Base-by-base conservation (phyloP, 2,888 invertebrate species). In the Orgyia antiqua region DNA sequence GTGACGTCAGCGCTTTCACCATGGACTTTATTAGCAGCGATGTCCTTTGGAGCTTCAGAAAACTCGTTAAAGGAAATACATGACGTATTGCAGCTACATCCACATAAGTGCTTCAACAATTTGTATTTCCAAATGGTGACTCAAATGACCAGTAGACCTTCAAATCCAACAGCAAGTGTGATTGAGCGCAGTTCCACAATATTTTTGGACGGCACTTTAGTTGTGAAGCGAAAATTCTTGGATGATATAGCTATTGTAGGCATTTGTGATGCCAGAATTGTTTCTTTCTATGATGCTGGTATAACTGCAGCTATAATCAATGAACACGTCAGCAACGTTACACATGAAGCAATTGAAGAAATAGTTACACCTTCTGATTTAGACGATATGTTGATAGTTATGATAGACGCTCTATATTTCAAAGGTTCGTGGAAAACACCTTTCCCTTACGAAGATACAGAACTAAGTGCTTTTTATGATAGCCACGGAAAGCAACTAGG, bases 381-480 rank as follows among this genome's bases (percentile, higher is more conserved):
- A 7, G 51, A 61, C 3, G 57, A 58, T 0, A 58, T 66, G 1
- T 33, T 45, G 0, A 21, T 77, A 1, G 42, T 79, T 1, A 55
- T 80, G 31, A 49, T 80, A 3, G 84, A 84, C 29, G 75, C 75
- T 2, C 33, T 83, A 19, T 78, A 68, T 36, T 84, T 83, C 45
- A 78, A 75, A 53, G 80, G 79, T 1, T 29, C 50, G 1, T 86
- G 84, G 84, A 55, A 57, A 13, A 39, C 37, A 1, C 51, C 61
- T 0, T 82, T 83, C 27, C 45, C 57, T 1, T 43, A 51, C 4
- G 54, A 58, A 4, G 60, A 71, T 1, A 82, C 83, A 0, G 62
- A 69, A 36, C 10, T 36, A 1, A 60, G 54, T 20, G 38, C 68
- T 0, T 86, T 86, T 38, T 77, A 73, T 39, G 63, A 72, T 24